Percentiles rank a stretch among this genome's conserved stretches.
Evolutionary conservation across 37 sponge, comb jelly and placozoan species (phyloP).

Genomic region (Dysidea cf. avara): DNA sequence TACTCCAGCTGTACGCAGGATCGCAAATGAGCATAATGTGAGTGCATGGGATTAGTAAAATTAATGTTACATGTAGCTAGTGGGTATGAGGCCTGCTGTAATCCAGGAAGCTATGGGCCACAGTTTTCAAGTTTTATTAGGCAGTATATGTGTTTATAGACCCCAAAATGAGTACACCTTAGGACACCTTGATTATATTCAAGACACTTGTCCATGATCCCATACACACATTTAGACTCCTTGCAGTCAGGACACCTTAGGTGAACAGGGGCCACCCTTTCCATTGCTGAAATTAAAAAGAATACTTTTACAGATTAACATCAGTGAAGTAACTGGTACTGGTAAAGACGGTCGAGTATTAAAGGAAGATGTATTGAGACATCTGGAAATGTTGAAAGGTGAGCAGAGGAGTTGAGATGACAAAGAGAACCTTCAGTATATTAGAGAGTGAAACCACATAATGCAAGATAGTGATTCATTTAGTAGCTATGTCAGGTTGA

Average conservation of each 20-base stretch:
- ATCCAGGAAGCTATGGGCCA: too few species aligned
- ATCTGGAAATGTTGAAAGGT: constrained; percentile 19
- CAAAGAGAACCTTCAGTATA: too few species aligned
- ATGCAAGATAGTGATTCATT: too few species aligned
- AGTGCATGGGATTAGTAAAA: background rate
- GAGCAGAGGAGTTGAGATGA: background rate
- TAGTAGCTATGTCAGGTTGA: too few species aligned
- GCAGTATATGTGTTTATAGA: too few species aligned
- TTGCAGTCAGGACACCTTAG: too few species aligned
- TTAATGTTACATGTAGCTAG: too few species aligned
- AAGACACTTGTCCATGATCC: background rate
- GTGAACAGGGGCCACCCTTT: background rate
- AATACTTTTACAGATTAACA: constrained; percentile 60
- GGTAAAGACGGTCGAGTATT: constrained; percentile 90
- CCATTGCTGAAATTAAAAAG: background rate
- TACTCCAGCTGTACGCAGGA: constrained; percentile 86
- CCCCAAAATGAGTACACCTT: too few species aligned
- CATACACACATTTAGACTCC: background rate
- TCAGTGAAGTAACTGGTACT: constrained; percentile 66
- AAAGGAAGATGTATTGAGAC: constrained; percentile 84
- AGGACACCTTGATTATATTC: too few species aligned
- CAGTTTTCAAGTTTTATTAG: too few species aligned
- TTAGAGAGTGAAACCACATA: too few species aligned
- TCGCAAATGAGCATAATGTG: constrained; percentile 80
- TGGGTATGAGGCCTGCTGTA: too few species aligned